A percentile compares a stretch with the other conserved stretches of the same genome.
phyloP scores from a whole-genome alignment of 2,113 vertebrate genomes.

The Notarius quadriscutis region DNA sequence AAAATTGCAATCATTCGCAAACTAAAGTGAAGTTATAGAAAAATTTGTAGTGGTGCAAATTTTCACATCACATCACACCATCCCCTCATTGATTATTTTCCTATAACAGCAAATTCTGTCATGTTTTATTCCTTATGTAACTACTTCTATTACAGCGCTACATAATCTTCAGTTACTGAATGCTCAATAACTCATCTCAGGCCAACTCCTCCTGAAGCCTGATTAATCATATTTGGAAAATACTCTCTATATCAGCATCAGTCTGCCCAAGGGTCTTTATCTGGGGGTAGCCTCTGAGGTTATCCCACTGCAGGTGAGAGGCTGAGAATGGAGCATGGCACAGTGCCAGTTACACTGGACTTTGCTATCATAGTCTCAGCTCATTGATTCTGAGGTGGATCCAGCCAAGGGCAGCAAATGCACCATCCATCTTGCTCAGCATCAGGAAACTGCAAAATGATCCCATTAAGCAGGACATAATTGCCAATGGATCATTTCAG shows the following conservation, averaged over 20 bases:
- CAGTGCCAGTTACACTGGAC: conserved; percentile 22
- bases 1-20: neutral
- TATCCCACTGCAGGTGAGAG: conserved; percentile 37
- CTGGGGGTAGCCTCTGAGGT: conserved; percentile 19
- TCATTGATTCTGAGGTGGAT: conserved; percentile 47
- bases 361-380: conserved; percentile 45
- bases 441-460: conserved; percentile 75
- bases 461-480: conserved; percentile 77
- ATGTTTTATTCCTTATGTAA: neutral
- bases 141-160: neutral
- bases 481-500: conserved; percentile 79
- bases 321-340: conserved; percentile 27
- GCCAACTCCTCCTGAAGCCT: neutral
- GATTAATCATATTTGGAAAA: conserved; percentile 28
- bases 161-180: neutral
- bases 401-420: conserved; percentile 42
- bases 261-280: conserved; percentile 21
- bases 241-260: conserved; percentile 2
- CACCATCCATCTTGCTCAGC: conserved; percentile 70
- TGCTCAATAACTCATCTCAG: neutral
- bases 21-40: neutral
- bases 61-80: neutral
- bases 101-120: neutral
- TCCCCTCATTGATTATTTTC: neutral
- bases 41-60: neutral